Base-by-base conservation (phyloP, 1,140 invertebrate genomes). In the Oreohelix idahoensis region DNA sequence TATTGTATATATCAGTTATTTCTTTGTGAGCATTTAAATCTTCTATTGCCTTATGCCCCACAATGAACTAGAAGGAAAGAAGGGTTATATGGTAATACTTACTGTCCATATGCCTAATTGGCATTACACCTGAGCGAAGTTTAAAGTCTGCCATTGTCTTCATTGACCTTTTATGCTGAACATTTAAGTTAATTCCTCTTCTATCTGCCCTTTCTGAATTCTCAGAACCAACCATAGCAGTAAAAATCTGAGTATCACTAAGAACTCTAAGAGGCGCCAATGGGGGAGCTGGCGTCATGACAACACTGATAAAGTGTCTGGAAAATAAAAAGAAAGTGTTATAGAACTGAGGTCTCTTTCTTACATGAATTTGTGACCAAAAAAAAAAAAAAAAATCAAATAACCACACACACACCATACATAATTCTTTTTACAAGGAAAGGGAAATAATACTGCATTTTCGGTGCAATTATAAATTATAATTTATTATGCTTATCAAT, bases 81-180 rank as follows among this genome's bases (percentile, higher is more conserved):
- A n/a, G n/a, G n/a, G n/a, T n/a, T n/a, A n/a, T 29, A 66, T 23
- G 23, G 63, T 23, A 79, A 74, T 58, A 81, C 79, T 79, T 58
- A 84, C 84, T 78, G 36, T 84, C 84, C 73, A 84, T 78, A 26
- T 49, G 81, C 38, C 79, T 69, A 29, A 84, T 84, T 39, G 84
- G 84, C 39, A 78, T 58, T 4, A 45, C 58, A 35, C 83, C 73
- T 20, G 20, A 20, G 42, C 79, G 53, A 32, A 78, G 23, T 45
- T 73, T 84, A 45, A 84, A 84, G n/a, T 77, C 74, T 15, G 84
- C 84, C 32, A 75, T 45, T 35, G 84, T 84, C n/a, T 84, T 76
- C 13, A 71, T 42, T 39, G 42, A 11, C n/a, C 0, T 4, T 74
- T 49, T 74, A 39, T n/a, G 71, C 5, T 26, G 17, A 42, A 26